Evolutionary conservation across 2,113 vertebrate species (phyloP).

Genomic region (Siphamia tubifer): DNA sequence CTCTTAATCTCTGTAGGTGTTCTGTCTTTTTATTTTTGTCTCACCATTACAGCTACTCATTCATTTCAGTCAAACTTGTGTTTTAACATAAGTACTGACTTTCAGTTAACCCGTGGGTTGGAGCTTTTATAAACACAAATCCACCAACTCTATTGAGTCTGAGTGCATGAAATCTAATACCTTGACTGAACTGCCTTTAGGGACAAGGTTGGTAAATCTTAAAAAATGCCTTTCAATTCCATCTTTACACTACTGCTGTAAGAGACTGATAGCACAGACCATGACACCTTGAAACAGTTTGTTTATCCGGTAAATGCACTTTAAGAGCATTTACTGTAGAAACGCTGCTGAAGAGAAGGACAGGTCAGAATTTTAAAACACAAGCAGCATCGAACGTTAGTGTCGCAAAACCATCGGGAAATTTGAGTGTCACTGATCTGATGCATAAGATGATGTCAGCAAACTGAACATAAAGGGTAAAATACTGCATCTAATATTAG

Average conservation of each 20-base stretch:
- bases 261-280: not conserved
- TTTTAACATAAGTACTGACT: not conserved
- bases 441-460: too few relatives aligned
- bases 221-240: not conserved
- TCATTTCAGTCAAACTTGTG: not conserved
- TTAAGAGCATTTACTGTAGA: too few relatives aligned
- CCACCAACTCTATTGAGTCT: not conserved
- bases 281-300: slow-evolving; percentile 20
- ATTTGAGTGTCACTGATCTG: slow-evolving; percentile 1
- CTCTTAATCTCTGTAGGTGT: not conserved
- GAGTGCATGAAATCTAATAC: slow-evolving; percentile 30
- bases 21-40: not conserved
- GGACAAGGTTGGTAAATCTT: slow-evolving; percentile 6
- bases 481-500: slow-evolving; percentile 51
- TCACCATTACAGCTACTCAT: slow-evolving; percentile 2
- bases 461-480: slow-evolving; percentile 21
- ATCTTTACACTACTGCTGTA: not conserved
- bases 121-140: slow-evolving; percentile 18
- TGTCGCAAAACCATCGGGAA: not conserved
- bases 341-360: not conserved
- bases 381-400: slow-evolving; percentile 7
- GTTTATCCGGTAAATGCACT: slow-evolving; percentile 35
- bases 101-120: not conserved
- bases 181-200: slow-evolving; percentile 29
- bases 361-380: not conserved